Conservation (phyloP, 2,888 invertebrate species). For the Polydrusus pterygomalis region DNA sequence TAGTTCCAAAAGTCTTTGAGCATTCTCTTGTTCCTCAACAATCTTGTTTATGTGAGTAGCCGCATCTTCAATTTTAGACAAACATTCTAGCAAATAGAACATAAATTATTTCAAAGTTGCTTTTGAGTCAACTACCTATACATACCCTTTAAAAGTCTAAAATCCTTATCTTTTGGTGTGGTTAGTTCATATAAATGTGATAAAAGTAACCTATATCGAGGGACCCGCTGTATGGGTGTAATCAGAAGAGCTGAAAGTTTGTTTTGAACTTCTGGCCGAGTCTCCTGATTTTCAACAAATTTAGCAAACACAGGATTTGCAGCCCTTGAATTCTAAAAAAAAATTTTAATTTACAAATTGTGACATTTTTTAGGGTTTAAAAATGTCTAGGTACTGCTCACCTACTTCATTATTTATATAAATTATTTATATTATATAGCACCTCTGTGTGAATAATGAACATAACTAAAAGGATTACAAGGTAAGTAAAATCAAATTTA, state of each 20-base stretch:
- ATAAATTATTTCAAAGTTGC: neutral
- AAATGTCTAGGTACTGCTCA: too few species aligned
- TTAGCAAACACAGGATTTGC: constrained; percentile 75
- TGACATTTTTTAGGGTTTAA: too few species aligned
- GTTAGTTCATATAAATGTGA: constrained; percentile 76
- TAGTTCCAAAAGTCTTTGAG: constrained; percentile 79
- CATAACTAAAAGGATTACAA: too few species aligned
- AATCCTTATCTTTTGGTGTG: constrained; percentile 59
- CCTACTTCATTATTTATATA: too few species aligned
- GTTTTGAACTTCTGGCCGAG: constrained; percentile 80
- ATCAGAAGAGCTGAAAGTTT: constrained; percentile 84
- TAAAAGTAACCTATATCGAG: constrained; percentile 83
- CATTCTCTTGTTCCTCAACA: constrained; percentile 83
- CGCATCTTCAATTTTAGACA: constrained; percentile 80
- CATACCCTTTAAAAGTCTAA: constrained; percentile 59
- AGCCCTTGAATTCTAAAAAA: constrained; percentile 72
- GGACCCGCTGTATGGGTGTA: constrained; percentile 86
- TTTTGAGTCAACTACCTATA: neutral
- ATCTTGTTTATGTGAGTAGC: constrained; percentile 84
- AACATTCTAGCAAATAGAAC: constrained; percentile 74
- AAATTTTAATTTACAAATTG: constrained; percentile 6
- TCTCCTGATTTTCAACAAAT: constrained; percentile 79
- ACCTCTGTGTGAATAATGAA: too few species aligned
- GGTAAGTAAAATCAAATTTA: neutral
- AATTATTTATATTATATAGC: too few species aligned